Conservation (phyloP, 2,888 invertebrate genomes). For the Slavum lentiscoides region DNA sequence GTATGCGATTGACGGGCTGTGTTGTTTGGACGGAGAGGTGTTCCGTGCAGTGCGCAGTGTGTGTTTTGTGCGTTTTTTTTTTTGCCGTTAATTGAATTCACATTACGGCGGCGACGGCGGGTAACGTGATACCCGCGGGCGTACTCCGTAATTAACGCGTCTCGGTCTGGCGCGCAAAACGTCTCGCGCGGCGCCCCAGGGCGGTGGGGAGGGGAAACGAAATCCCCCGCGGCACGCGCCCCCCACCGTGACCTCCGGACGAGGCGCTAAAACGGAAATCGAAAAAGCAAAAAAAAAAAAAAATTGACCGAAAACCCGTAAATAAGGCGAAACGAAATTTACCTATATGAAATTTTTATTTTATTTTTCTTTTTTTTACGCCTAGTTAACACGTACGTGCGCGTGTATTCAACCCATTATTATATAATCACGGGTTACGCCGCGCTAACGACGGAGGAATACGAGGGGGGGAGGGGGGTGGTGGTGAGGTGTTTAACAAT, state of each 20-base stretch:
- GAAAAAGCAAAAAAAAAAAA: neutral
- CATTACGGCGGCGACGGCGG: conserved; percentile 43
- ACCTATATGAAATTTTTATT: conserved; percentile 50
- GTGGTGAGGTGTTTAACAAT: conserved; percentile 49
- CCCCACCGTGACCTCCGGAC: too few relatives aligned
- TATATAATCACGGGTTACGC: conserved; percentile 46
- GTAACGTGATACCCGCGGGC: conserved; percentile 46
- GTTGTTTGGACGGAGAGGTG: neutral
- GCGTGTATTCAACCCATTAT: conserved; percentile 48
- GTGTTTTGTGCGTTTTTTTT: conserved; percentile 3
- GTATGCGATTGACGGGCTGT: conserved; percentile 40
- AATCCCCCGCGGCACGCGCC: too few relatives aligned
- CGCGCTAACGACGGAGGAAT: neutral
- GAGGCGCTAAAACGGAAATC: neutral
- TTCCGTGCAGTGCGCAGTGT: neutral
- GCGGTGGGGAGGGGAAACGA: too few relatives aligned
- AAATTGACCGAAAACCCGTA: too few relatives aligned
- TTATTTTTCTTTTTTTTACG: conserved; percentile 39
- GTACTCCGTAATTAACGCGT: conserved; percentile 39
- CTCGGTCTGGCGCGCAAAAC: conserved; percentile 46
- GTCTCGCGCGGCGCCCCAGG: neutral
- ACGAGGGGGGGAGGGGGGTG: neutral
- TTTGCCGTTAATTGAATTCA: conserved; percentile 47
- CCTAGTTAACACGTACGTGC: conserved; percentile 41
- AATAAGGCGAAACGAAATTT: conserved; percentile 30